Conservation (phyloP, 2,888 invertebrate species). For the Lapara coniferarum region DNA sequence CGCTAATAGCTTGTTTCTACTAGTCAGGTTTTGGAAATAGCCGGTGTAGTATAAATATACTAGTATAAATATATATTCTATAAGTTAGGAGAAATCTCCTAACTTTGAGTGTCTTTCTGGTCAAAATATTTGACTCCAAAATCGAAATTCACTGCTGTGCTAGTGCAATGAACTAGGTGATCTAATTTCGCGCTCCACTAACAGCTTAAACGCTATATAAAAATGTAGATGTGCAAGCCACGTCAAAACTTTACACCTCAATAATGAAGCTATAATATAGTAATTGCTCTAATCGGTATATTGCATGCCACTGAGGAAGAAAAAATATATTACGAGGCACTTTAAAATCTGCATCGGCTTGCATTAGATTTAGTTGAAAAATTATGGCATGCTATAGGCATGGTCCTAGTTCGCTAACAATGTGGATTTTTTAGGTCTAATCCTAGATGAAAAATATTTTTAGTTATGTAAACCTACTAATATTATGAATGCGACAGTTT, state of each 20-base stretch:
- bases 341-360: constrained; percentile 7
- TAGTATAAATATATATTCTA: no score
- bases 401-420: background rate
- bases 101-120: no score
- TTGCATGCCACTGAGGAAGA: constrained; percentile 60
- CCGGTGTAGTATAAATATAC: no score
- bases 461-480: no score
- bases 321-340: constrained; percentile 33
- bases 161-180: background rate
- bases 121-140: no score
- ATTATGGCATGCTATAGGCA: background rate
- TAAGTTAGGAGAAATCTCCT: no score
- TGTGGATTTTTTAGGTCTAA: background rate
- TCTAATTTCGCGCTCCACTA: background rate
- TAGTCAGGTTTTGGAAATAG: no score
- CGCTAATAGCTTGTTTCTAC: no score
- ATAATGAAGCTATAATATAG: constrained; percentile 64
- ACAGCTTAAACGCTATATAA: background rate
- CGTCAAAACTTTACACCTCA: constrained; percentile 42
- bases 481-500: no score
- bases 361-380: constrained; percentile 3
- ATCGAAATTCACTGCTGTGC: background rate
- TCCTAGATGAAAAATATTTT: no score
- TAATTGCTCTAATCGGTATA: constrained; percentile 66
- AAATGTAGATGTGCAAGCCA: background rate